These are phyloP conservation scores for Diloba caeruleocephala DNA, from an alignment of 2,888 invertebrate genomes.

Conservation along the genomic window DNA sequence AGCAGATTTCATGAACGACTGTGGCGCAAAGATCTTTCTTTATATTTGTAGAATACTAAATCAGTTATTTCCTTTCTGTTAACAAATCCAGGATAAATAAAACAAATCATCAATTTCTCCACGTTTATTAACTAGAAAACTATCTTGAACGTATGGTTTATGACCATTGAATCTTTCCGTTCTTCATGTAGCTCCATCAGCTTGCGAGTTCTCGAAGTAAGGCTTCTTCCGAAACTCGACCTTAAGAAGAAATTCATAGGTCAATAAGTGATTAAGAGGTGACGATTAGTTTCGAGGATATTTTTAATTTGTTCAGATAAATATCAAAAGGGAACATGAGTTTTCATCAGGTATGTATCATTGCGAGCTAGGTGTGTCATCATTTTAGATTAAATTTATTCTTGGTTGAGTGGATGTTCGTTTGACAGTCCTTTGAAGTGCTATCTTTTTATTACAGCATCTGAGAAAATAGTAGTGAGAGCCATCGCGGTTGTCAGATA, in stretches of 20 bases:
- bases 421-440: too few relatives aligned
- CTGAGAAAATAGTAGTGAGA: too few relatives aligned
- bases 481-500: too few relatives aligned
- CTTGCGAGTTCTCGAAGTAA: not conserved
- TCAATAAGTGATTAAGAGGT: not conserved
- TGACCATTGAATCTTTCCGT: too few relatives aligned
- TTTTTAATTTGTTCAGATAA: constrained; percentile 64
- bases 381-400: constrained; percentile 63
- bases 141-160: not conserved
- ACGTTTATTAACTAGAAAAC: too few relatives aligned
- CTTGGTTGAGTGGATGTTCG: not conserved
- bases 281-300: not conserved
- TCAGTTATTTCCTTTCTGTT: too few relatives aligned
- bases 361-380: constrained; percentile 91
- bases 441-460: not conserved
- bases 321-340: constrained; percentile 89
- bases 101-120: too few relatives aligned
- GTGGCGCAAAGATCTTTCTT: too few relatives aligned
- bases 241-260: constrained; percentile 2
- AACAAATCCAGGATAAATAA: too few relatives aligned
- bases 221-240: not conserved
- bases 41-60: too few relatives aligned
- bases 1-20: too few relatives aligned
- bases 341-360: constrained; percentile 89
- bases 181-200: not conserved